These are phyloP conservation scores for Melipona beecheii DNA, from an alignment of 2,888 invertebrate genomes.

Conservation along the genomic window DNA sequence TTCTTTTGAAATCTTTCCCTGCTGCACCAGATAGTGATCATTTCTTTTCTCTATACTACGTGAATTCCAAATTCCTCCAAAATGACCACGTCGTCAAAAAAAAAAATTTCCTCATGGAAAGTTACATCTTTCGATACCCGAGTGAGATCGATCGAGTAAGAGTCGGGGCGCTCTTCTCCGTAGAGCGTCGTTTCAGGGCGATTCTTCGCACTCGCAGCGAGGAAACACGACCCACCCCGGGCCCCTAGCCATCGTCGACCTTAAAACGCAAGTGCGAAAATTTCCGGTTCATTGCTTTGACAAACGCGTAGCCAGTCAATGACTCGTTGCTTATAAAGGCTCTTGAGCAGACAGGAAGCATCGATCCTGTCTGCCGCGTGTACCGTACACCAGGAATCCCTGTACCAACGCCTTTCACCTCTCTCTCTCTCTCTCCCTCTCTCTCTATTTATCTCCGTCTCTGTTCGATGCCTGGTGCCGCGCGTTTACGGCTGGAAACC, in stretches of 20 bases:
- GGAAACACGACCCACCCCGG: background rate
- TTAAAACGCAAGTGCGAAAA: slow-evolving; percentile 61
- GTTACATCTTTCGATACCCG: background rate
- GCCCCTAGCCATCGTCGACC: slow-evolving; percentile 16
- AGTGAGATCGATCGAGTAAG: slow-evolving; percentile 3
- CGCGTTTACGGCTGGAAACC: slow-evolving; percentile 66
- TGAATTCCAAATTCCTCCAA: background rate
- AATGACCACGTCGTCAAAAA: too few relatives aligned
- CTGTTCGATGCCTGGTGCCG: slow-evolving; percentile 51
- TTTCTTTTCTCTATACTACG: background rate
- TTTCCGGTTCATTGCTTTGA: slow-evolving; percentile 60
- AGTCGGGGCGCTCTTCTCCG: background rate
- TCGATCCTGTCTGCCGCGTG: slow-evolving; percentile 70
- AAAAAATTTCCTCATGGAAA: background rate
- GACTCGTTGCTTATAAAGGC: slow-evolving; percentile 65
- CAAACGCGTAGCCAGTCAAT: slow-evolving; percentile 63
- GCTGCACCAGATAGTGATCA: too few relatives aligned
- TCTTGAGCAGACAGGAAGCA: slow-evolving; percentile 69
- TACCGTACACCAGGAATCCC: slow-evolving; percentile 69
- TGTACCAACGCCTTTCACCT: slow-evolving; percentile 39
- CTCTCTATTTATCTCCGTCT: slow-evolving; percentile 11
- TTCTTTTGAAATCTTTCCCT: background rate
- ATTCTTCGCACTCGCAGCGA: background rate
- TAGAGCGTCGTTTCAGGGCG: slow-evolving; percentile 1
- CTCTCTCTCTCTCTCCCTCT: background rate